These are phyloP conservation scores for Eurytemora carolleeae DNA, from an alignment of 1,140 invertebrate species.

Conservation along the genomic window DNA sequence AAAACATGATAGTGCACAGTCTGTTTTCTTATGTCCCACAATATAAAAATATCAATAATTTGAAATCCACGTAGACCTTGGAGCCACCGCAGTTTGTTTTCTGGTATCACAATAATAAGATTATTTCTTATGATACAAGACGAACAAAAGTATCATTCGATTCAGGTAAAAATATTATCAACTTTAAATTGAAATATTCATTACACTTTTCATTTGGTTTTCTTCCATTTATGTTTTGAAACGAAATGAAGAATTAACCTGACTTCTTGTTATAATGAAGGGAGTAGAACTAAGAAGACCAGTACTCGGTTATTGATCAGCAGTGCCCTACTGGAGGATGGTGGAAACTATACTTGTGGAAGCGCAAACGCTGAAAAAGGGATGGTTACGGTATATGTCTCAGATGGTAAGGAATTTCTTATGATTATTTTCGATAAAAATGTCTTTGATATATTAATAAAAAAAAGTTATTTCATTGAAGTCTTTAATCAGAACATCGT, in stretches of 20 bases:
- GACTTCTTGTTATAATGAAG: too few relatives aligned
- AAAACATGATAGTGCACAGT: not conserved
- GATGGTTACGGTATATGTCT: constrained; percentile 17
- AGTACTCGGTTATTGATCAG: constrained; percentile 17
- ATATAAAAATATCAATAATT: not conserved
- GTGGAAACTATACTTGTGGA: constrained; percentile 20
- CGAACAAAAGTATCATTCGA: constrained; percentile 4
- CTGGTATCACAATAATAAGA: constrained; percentile 34
- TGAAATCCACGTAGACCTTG: constrained; percentile 41
- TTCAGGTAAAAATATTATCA: too few relatives aligned
- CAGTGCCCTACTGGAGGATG: constrained; percentile 18
- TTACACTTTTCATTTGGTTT: too few relatives aligned
- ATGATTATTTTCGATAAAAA: too few relatives aligned
- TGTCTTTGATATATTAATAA: too few relatives aligned
- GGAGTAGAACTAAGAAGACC: constrained; percentile 5
- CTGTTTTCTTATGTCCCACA: not conserved
- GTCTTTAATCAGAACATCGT: too few relatives aligned
- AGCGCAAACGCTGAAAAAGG: constrained; percentile 18
- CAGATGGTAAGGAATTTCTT: constrained; percentile 19
- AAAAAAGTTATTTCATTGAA: too few relatives aligned
- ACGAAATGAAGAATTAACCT: too few relatives aligned
- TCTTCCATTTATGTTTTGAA: too few relatives aligned
- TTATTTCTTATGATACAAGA: constrained; percentile 10
- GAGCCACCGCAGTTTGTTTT: constrained; percentile 71
- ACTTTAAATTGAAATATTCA: too few relatives aligned